Evolutionary conservation across 2,113 vertebrate genomes (phyloP), one percentile per base, ranked within the genome.

Genomic region (Nymphicus hollandicus): DNA sequence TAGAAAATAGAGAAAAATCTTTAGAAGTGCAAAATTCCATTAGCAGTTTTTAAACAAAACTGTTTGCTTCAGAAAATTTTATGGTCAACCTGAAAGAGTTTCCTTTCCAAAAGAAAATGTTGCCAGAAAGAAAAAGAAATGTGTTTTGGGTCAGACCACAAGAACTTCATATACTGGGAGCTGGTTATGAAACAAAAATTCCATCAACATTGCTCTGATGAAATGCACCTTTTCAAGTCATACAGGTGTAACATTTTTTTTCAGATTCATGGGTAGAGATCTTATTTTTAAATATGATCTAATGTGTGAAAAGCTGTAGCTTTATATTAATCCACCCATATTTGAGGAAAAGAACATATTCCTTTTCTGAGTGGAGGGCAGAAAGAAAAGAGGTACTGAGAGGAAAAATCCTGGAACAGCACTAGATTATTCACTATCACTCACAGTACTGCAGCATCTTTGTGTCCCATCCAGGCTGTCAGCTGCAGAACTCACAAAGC

Each of bases 11-110:
- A 86, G 65, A 86, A 83, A 82, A 93, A 35, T 35, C 27, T 47
- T 91, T 3, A 41, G 63, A 65, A 86, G 28, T 49, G 46, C 77
- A 83, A 92, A 97, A 94, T 50, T 53, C 37, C 66, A n/a, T 88
- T 87, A 82, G 27, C 58, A 50, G 79, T 82, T 81, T 78, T 72
- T 56, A 82, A 76, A 89, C 78, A 82, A 64, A 89, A 85, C 8
- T 44, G 10, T 35, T 81, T 85, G 29, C 47, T 94, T 93, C 63
- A 90, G 41, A 93, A 94, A 86, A 88, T 85, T 71, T 90, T 46
- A 70, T 31, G 50, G 53, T 64, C 23, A 77, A 3, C 28, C n/a
- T 63, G 41, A 71, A 91, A 74, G 25, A 44, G 8, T 72, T 88
- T 72, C 25, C 55, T 88, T 69, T 63, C 33, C 55, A n/a, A 56